Conservation (phyloP, 1,140 invertebrate genomes). For the Meteorus sp. region DNA sequence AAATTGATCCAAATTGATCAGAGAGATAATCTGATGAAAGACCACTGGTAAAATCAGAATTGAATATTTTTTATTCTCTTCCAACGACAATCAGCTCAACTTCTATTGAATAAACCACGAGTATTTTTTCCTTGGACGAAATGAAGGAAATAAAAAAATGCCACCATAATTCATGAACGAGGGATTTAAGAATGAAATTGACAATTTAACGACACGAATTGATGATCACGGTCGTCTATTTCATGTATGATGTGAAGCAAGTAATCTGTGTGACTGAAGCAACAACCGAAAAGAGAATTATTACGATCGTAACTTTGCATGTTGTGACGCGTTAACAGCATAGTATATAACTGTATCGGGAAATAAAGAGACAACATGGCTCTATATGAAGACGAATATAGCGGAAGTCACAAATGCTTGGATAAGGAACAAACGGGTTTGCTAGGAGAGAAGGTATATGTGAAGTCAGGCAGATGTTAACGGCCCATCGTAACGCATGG, state of each 20-base stretch:
- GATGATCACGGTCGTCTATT: neutral
- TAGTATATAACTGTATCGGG: too few relatives aligned
- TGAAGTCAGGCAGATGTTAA: slow-evolving; percentile 7
- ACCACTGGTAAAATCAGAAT: too few relatives aligned
- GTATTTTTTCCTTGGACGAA: neutral
- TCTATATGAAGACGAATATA: neutral
- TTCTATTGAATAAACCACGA: neutral
- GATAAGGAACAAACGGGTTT: neutral
- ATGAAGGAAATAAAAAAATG: slow-evolving; percentile 5
- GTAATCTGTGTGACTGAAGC: neutral
- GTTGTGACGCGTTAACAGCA: slow-evolving; percentile 18
- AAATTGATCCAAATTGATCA: neutral
- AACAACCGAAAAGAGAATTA: slow-evolving; percentile 15
- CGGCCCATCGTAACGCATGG: neutral
- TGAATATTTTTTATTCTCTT: too few relatives aligned
- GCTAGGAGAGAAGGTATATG: neutral
- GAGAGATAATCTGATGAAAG: too few relatives aligned
- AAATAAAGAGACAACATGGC: slow-evolving; percentile 1
- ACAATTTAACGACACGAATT: slow-evolving; percentile 34
- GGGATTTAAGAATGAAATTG: slow-evolving; percentile 35
- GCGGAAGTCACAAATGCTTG: neutral
- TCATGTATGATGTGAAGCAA: neutral
- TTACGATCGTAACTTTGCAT: slow-evolving; percentile 29
- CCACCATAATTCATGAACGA: too few relatives aligned
- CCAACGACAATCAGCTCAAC: neutral